A percentile compares a stretch with the other conserved stretches of the same genome.
Evolutionary conservation across 2,797 vertebrate species (phyloP).

Genomic region (Sphenodon punctatus): DNA sequence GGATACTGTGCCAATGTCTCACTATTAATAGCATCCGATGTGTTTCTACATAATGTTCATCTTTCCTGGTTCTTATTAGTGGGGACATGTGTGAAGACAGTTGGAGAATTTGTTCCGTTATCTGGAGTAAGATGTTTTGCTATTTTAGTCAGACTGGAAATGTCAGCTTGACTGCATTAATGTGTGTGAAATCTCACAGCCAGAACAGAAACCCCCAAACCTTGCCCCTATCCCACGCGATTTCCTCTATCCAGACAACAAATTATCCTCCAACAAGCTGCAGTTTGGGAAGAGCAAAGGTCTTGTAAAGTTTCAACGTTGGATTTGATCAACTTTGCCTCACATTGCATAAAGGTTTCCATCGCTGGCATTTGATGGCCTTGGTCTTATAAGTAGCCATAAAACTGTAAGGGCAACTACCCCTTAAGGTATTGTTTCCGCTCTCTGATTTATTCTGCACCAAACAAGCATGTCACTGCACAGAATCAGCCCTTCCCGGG

Average conservation of each 20-base stretch:
- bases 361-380: not conserved
- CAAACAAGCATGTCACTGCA: fast-evolving
- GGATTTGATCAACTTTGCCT: not conserved
- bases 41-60: not conserved
- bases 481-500: fast-evolving
- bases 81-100: not conserved
- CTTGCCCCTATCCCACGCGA: fast-evolving
- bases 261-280: fast-evolving
- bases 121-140: not conserved
- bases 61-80: not conserved
- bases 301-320: not conserved
- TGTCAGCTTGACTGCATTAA: too few relatives aligned
- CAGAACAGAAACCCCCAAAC: fast-evolving
- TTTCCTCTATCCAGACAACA: fast-evolving
- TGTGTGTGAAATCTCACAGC: not conserved
- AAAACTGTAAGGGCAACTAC: slow-evolving; percentile 2
- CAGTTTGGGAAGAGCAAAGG: fast-evolving
- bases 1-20: slow-evolving; percentile 21
- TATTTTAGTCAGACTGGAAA: too few relatives aligned
- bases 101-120: fast-evolving
- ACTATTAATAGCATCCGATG: not conserved
- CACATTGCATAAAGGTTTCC: not conserved
- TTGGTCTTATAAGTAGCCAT: not conserved
- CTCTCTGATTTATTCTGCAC: not conserved
- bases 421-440: not conserved